Evolutionary conservation across 2,797 vertebrate species (phyloP).

Genomic region (Coccyzus lansbergi): DNA sequence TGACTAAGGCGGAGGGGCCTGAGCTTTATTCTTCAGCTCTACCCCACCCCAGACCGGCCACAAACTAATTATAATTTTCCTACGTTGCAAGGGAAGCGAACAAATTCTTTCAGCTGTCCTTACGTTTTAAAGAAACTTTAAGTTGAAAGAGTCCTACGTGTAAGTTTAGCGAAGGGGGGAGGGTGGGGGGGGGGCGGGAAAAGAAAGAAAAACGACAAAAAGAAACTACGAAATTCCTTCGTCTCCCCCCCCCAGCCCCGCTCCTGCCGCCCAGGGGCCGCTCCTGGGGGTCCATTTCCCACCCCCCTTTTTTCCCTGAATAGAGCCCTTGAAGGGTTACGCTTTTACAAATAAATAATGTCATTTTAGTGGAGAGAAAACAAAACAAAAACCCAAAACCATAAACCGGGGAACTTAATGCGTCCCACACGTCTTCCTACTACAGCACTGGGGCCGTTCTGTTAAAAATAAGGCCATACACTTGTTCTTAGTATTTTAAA

Average conservation of each 20-base stretch:
- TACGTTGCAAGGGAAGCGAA: background rate
- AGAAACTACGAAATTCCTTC: background rate
- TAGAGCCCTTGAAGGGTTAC: background rate
- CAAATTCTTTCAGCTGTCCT: background rate
- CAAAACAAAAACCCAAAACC: no score
- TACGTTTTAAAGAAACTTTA: slow-evolving; percentile 33
- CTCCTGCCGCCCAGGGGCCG: background rate
- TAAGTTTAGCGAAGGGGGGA: background rate
- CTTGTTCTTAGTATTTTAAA: background rate
- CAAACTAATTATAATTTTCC: slow-evolving; percentile 23
- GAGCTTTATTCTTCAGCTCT: background rate
- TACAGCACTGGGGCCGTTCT: background rate
- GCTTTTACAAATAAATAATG: background rate
- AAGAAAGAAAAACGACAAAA: background rate
- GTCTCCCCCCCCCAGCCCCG: background rate
- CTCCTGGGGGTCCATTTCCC: background rate
- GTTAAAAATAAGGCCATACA: background rate
- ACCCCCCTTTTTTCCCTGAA: no score
- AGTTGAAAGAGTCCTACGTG: background rate
- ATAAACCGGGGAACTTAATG: background rate
- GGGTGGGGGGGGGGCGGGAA: no score
- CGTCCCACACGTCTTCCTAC: background rate
- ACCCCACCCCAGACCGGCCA: slow-evolving; percentile 50
- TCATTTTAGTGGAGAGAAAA: background rate
- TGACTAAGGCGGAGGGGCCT: slow-evolving; percentile 33